Percentiles rank a stretch among this genome's conserved stretches.
Evolutionary conservation across 2,113 vertebrate species (phyloP).

Genomic region (Pampusana beccarii): DNA sequence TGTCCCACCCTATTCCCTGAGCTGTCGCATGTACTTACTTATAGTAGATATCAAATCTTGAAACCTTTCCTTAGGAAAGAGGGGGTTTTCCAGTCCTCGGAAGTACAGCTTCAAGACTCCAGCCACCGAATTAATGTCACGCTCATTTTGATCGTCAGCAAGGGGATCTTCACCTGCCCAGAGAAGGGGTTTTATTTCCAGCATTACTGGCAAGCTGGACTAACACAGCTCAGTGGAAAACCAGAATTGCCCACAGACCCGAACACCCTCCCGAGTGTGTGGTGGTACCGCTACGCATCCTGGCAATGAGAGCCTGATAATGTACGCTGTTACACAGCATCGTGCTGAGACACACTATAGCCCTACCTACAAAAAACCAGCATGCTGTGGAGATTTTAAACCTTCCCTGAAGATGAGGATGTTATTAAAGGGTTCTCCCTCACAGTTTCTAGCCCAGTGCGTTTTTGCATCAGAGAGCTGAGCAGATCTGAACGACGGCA

Average conservation of each 20-base stretch:
- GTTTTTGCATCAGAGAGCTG: not conserved
- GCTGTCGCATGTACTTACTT: constrained; percentile 83
- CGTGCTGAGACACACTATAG: not conserved
- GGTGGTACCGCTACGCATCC: rapidly evolving
- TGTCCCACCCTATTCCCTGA: not conserved
- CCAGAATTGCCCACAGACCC: not conserved
- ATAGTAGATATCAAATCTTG: constrained; percentile 95
- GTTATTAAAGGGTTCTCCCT: not conserved
- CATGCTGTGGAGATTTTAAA: not conserved
- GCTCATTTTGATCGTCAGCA: constrained; percentile 91
- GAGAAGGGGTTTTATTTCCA: not conserved
- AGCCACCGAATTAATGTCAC: constrained; percentile 97
- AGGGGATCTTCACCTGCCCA: constrained; percentile 93
- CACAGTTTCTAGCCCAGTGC: not conserved
- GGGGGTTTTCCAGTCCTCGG: constrained; percentile 94
- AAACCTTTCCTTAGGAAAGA: constrained; percentile 98
- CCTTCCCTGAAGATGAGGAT: not conserved
- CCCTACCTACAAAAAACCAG: not conserved
- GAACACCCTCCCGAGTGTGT: not conserved
- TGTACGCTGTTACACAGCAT: not conserved
- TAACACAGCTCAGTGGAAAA: not conserved
- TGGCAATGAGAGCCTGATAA: not conserved
- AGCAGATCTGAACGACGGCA: rapidly evolving
- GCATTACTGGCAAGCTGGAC: not conserved
- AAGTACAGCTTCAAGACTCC: constrained; percentile 98